These are phyloP conservation scores for Mus caroli DNA, from an alignment of 2,797 vertebrate genomes.

Conservation along the genomic window DNA sequence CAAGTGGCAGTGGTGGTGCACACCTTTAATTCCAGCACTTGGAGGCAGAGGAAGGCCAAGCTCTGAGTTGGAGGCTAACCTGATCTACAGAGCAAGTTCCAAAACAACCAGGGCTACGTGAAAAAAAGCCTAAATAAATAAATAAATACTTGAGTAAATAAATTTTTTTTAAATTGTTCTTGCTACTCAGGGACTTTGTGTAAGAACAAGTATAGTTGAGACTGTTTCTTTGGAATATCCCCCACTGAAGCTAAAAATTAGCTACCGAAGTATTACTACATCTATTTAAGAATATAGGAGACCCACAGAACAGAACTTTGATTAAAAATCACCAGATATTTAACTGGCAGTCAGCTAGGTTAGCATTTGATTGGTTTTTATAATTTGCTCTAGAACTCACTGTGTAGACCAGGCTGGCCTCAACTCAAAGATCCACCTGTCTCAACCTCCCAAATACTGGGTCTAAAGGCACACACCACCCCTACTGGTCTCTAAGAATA, in stretches of 20 bases:
- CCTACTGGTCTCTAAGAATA: constrained; percentile 3
- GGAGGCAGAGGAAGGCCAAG: neutral
- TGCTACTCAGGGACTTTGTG: neutral
- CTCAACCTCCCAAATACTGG: neutral
- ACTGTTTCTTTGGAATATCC: neutral
- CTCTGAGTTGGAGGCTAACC: neutral
- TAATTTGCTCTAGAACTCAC: neutral
- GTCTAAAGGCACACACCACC: too few species aligned
- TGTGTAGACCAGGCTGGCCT: neutral
- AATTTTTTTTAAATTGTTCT: neutral
- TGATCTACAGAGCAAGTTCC: neutral
- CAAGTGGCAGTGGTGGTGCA: neutral
- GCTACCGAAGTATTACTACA: neutral
- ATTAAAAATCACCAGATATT: neutral
- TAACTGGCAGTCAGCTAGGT: neutral
- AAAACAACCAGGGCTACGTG: neutral
- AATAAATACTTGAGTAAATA: neutral
- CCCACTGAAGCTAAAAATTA: neutral
- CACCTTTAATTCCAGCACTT: too few species aligned
- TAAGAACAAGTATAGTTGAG: neutral
- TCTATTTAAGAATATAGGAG: neutral
- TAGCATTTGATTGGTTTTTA: constrained; percentile 6
- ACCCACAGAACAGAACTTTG: neutral
- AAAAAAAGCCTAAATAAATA: neutral
- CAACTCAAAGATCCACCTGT: neutral